Percentiles rank a stretch among this genome's conserved stretches.
Evolutionary conservation across 2,113 vertebrate species (phyloP).

Genomic region (Suricata suricatta): DNA sequence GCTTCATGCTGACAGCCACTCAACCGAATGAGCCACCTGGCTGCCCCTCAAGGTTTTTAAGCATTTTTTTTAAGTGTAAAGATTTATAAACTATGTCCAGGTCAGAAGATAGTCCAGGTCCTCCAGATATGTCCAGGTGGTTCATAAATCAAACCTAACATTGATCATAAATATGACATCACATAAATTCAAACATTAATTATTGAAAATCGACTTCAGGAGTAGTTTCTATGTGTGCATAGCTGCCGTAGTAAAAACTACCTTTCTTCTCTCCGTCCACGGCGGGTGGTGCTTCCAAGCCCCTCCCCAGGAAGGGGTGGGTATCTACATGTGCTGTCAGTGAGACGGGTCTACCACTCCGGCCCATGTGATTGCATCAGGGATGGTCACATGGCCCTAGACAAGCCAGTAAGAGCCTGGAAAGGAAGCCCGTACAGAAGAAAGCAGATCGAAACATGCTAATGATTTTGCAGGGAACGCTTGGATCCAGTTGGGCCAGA

Average conservation of each 20-base stretch:
- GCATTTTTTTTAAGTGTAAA: not conserved
- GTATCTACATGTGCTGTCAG: accelerated
- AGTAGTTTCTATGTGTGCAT: not conserved
- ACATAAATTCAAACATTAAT: not conserved
- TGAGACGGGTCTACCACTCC: not conserved
- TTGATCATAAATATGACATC: not conserved
- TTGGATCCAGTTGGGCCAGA: not conserved
- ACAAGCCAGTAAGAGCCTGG: not conserved
- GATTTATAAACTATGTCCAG: not conserved
- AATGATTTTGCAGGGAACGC: not conserved
- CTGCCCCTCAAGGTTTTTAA: not conserved
- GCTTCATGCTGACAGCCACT: not conserved
- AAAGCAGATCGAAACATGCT: not conserved
- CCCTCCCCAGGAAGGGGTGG: not conserved
- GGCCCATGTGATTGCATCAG: not conserved
- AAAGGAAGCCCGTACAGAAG: not conserved
- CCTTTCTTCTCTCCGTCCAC: not conserved
- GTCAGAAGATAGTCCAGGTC: not conserved
- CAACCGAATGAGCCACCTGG: not conserved
- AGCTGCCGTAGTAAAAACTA: not conserved
- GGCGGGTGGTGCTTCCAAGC: not conserved
- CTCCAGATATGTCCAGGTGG: no score
- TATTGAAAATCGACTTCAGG: not conserved
- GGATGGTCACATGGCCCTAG: not conserved
- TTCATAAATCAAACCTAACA: not conserved